phyloP scores from a whole-genome alignment of 2,888 invertebrate genomes.

The Stratiomys singularior region DNA sequence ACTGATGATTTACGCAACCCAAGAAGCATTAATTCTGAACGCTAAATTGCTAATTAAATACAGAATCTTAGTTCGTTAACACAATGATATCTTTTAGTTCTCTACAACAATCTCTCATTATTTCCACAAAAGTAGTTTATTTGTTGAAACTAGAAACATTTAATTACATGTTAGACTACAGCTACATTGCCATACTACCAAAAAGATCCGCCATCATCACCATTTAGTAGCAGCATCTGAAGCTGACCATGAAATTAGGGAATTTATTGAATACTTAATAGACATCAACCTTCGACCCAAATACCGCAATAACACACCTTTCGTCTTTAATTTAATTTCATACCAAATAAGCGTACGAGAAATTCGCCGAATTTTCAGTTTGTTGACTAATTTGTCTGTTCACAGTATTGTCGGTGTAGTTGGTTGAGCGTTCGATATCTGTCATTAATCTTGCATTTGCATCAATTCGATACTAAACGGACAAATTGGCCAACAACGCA shows the following conservation, averaged over 20 bases:
- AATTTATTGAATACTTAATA: neutral
- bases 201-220: neutral
- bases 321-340: slow-evolving; percentile 38
- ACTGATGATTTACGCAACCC: neutral
- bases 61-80: neutral
- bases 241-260: neutral
- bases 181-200: neutral
- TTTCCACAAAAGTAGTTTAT: neutral
- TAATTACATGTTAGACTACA: slow-evolving; percentile 26
- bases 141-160: slow-evolving; percentile 26
- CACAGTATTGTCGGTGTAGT: neutral
- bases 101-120: neutral
- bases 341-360: slow-evolving; percentile 42
- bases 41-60: slow-evolving; percentile 33
- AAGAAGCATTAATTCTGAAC: slow-evolving; percentile 20
- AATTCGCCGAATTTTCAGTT: neutral
- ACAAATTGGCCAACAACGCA: neutral
- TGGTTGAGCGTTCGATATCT: neutral
- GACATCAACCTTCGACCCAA: slow-evolving; percentile 13
- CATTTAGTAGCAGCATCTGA: neutral
- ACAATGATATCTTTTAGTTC: neutral
- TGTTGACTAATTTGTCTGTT: neutral
- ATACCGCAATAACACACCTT: slow-evolving; percentile 42
- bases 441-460: slow-evolving; percentile 22
- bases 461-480: neutral